phyloP scores from a whole-genome alignment of 2,113 vertebrate genomes.

The Actenoides lindsayi region DNA sequence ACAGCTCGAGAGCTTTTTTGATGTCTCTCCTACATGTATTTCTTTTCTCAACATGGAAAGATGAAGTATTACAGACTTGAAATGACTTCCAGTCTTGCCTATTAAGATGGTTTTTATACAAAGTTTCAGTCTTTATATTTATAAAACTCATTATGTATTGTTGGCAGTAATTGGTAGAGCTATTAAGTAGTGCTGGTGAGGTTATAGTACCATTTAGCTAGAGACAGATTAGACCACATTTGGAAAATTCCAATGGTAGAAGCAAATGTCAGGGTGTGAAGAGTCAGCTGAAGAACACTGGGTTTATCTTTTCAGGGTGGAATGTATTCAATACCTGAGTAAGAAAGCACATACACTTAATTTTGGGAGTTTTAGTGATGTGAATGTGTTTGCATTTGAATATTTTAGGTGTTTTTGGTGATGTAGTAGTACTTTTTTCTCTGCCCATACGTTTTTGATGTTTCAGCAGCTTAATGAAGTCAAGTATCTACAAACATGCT shows the following conservation, averaged over 20 bases:
- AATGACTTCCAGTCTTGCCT: not conserved
- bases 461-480: not conserved
- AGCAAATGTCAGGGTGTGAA: not conserved
- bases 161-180: not conserved
- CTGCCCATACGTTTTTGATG: not conserved
- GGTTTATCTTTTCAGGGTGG: not conserved
- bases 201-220: not conserved
- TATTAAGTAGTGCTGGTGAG: not conserved
- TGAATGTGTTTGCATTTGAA: not conserved
- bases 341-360: not conserved
- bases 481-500: not conserved
- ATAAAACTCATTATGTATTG: not conserved
- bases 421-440: not conserved
- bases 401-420: not conserved
- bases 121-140: not conserved
- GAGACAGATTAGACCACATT: no score
- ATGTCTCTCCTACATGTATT: not conserved
- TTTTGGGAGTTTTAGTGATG: not conserved
- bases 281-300: not conserved
- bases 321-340: not conserved
- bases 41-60: not conserved
- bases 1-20: not conserved
- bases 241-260: not conserved
- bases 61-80: not conserved
- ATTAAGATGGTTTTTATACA: not conserved